phyloP scores from a whole-genome alignment of 2,113 vertebrate species.

The Sakesphorus luctuosus region DNA sequence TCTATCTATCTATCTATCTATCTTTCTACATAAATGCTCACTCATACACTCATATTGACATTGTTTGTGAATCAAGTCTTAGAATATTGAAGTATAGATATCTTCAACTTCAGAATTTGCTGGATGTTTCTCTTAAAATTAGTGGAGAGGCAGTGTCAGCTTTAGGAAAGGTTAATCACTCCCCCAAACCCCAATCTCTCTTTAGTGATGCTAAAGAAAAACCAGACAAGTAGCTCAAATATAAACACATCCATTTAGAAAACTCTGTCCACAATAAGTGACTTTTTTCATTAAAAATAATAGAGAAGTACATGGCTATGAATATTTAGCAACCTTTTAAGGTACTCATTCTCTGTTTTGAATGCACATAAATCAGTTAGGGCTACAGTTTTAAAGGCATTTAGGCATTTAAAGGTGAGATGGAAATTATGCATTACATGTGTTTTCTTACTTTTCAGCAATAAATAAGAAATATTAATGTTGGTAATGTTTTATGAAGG shows the following conservation, averaged over 20 bases:
- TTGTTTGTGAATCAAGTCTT: not conserved
- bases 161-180: not conserved
- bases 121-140: not conserved
- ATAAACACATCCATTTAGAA: not conserved
- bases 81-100: not conserved
- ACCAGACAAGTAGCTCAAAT: not conserved
- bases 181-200: not conserved
- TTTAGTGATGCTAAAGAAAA: not conserved
- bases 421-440: not conserved
- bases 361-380: not conserved
- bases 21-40: not conserved
- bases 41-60: rapidly evolving
- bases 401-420: not conserved
- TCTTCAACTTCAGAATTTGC: not conserved
- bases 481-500: not conserved
- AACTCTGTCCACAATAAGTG: not conserved
- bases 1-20: no score
- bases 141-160: not conserved
- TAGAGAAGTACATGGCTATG: not conserved
- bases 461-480: slow-evolving; percentile 29
- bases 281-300: slow-evolving; percentile 19
- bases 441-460: slow-evolving; percentile 12
- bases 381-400: not conserved
- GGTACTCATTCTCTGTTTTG: not conserved
- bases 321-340: slow-evolving; percentile 13